Conservation (phyloP, 2,797 vertebrate species). For the Melopsittacus undulatus region DNA sequence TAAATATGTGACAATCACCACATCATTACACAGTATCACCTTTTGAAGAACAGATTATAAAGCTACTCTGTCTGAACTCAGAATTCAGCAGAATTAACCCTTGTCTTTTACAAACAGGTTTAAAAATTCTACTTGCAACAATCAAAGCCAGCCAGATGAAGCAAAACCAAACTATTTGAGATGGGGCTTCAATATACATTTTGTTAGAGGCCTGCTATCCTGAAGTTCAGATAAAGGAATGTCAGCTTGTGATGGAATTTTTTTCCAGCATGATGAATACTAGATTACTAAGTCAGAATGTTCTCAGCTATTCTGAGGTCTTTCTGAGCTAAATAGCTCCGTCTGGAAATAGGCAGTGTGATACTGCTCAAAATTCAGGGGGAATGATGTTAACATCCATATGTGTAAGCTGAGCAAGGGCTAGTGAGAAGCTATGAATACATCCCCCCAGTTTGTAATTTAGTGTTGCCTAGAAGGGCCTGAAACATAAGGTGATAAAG, state of each 20-base stretch:
- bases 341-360: background rate
- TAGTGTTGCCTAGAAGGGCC: background rate
- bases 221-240: background rate
- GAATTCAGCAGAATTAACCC: background rate
- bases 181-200: background rate
- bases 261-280: background rate
- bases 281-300: background rate
- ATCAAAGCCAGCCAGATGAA: background rate
- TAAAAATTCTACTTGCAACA: background rate
- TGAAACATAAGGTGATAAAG: background rate
- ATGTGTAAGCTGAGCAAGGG: background rate
- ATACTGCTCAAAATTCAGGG: background rate
- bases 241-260: background rate
- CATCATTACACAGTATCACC: background rate
- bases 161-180: background rate
- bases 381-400: background rate
- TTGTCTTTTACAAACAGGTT: background rate
- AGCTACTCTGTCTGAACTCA: background rate
- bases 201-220: background rate
- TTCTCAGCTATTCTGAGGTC: background rate
- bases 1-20: background rate
- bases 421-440: background rate
- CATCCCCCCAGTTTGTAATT: background rate
- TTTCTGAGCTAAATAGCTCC: background rate
- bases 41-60: background rate